Percentiles rank a stretch among this genome's conserved stretches.
phyloP scores from a whole-genome alignment of 2,113 vertebrate genomes.

The Equus quagga region DNA sequence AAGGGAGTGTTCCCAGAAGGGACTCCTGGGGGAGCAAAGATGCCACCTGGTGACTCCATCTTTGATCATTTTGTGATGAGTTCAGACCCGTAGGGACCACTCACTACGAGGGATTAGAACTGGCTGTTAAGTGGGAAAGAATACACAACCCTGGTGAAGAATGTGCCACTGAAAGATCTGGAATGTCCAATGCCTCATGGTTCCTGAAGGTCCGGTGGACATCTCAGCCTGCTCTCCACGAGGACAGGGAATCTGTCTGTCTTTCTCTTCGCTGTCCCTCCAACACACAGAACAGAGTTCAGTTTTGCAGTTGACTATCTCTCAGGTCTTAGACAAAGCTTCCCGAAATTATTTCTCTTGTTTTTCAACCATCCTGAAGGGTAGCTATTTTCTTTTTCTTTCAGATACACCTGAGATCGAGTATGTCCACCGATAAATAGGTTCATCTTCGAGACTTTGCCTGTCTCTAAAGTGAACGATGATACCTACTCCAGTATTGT shows the following conservation, averaged over 20 bases:
- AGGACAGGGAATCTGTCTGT: background rate
- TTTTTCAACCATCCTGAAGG: background rate
- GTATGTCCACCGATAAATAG: background rate
- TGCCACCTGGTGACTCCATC: background rate
- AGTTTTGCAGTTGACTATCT: background rate
- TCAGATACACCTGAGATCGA: background rate
- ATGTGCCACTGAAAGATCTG: background rate
- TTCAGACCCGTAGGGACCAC: background rate
- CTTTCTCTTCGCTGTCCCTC: background rate
- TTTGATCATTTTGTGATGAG: background rate
- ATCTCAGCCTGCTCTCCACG: background rate
- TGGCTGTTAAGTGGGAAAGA: background rate
- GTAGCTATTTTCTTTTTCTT: slow-evolving; percentile 8
- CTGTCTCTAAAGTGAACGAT: background rate
- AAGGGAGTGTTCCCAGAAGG: background rate
- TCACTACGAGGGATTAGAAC: background rate
- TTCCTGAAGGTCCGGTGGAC: background rate
- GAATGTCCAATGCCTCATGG: too few species aligned
- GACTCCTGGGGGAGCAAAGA: background rate
- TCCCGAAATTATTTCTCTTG: background rate
- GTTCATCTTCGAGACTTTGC: background rate
- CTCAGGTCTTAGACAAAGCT: background rate
- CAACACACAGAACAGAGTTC: background rate
- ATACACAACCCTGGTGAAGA: background rate
- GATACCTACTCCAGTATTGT: background rate